Conservation (phyloP, 2,113 vertebrate genomes). For the Macrotis lagotis region DNA sequence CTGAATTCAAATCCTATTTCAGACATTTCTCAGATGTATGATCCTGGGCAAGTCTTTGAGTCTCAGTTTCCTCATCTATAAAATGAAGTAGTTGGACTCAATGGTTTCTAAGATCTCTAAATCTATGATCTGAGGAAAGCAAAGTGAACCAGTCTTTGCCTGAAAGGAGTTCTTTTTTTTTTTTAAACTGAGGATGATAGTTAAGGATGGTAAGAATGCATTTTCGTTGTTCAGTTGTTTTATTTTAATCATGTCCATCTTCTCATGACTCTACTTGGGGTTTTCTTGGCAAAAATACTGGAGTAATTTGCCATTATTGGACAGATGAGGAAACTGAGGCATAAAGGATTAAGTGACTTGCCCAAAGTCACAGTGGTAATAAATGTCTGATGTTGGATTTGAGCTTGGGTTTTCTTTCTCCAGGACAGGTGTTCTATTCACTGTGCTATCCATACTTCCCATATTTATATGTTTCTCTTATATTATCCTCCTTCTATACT, state of each 20-base stretch:
- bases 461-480: background rate
- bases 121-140: background rate
- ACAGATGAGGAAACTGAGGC: no score
- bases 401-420: background rate
- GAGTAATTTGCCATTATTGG: no score
- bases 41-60: background rate
- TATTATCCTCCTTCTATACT: background rate
- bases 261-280: no score
- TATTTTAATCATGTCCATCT: background rate
- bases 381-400: no score
- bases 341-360: no score
- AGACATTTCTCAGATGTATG: background rate
- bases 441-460: no score
- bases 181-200: background rate
- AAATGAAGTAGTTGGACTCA: background rate
- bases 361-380: no score
- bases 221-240: background rate
- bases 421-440: background rate
- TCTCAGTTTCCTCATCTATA: background rate
- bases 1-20: background rate
- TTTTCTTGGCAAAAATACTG: background rate
- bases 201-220: background rate
- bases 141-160: background rate
- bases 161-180: background rate
- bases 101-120: background rate